A percentile compares a stretch with the other conserved stretches of the same genome.
These are phyloP conservation scores for Oryzias dopingdopingensis DNA, from an alignment of 2,797 vertebrate genomes.

Conservation along the genomic window DNA sequence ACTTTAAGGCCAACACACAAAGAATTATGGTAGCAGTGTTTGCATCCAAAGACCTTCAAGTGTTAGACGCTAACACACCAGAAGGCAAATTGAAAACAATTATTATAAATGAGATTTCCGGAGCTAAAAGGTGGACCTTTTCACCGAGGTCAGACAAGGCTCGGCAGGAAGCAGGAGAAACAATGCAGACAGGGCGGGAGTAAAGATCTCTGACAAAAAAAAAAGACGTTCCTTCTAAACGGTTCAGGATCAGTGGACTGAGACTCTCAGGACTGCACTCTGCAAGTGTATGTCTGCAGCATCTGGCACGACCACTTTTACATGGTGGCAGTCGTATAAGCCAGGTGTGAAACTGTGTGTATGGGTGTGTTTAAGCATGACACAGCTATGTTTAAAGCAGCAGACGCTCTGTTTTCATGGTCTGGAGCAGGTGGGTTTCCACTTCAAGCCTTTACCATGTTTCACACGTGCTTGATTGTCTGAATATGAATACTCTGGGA, in stretches of 20 bases:
- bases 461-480: slow-evolving; percentile 68
- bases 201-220: slow-evolving; percentile 74
- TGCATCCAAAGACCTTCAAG: slow-evolving; percentile 39
- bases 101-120: slow-evolving; percentile 38
- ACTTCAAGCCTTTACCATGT: slow-evolving; percentile 42
- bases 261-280: slow-evolving; percentile 53
- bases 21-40: slow-evolving; percentile 31
- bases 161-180: slow-evolving; percentile 45
- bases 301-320: slow-evolving; percentile 63
- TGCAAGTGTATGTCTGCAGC: slow-evolving; percentile 42
- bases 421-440: slow-evolving; percentile 45
- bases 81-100: slow-evolving; percentile 55
- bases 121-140: slow-evolving; percentile 60
- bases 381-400: slow-evolving; percentile 70
- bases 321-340: slow-evolving; percentile 48
- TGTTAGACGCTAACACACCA: slow-evolving; percentile 32
- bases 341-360: slow-evolving; percentile 57
- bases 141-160: slow-evolving; percentile 64
- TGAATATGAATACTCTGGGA: slow-evolving; percentile 55
- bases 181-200: slow-evolving; percentile 51
- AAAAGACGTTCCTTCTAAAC: slow-evolving; percentile 73
- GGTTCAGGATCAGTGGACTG: slow-evolving; percentile 74
- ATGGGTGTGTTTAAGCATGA: slow-evolving; percentile 58
- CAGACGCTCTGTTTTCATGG: slow-evolving; percentile 68
- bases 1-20: slow-evolving; percentile 65